Percentiles rank a stretch among this genome's conserved stretches.
phyloP scores from a whole-genome alignment of 53 echinoderm and acorn worm genomes.

The Echinarachnius parma region DNA sequence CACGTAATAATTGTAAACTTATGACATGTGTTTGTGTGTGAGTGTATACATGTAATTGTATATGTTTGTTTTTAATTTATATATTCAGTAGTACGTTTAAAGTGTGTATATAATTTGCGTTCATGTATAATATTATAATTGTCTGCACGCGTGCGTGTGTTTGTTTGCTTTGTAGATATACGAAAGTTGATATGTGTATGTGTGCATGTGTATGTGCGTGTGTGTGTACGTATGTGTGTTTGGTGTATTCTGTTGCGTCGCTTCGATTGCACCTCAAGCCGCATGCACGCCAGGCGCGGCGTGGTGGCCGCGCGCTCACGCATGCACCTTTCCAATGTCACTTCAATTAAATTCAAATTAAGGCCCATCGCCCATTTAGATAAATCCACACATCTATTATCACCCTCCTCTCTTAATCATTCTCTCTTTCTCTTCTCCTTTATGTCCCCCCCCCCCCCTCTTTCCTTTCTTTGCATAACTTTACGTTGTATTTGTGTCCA shows the following conservation, averaged over 20 bases:
- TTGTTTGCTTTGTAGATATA: not conserved
- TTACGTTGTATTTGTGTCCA: not conserved
- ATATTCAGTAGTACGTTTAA: too few relatives aligned
- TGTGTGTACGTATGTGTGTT: too few relatives aligned
- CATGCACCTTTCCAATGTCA: slow-evolving; percentile 5
- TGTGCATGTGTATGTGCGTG: not conserved
- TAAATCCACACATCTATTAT: too few relatives aligned
- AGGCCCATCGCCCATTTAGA: slow-evolving; percentile 11
- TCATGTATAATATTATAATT: too few relatives aligned
- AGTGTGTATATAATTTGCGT: too few relatives aligned
- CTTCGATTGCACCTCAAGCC: not conserved
- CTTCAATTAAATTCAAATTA: slow-evolving; percentile 43
- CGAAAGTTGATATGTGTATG: not conserved
- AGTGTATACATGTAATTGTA: too few relatives aligned
- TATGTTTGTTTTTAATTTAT: too few relatives aligned
- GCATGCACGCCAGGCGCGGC: not conserved
- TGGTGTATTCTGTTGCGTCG: too few relatives aligned
- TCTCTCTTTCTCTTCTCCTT: not conserved
- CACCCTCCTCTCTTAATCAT: not conserved
- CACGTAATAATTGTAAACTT: too few relatives aligned
- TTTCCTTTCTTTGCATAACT: not conserved
- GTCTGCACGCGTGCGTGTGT: too few relatives aligned
- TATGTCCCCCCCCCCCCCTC: not conserved
- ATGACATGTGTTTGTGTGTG: too few relatives aligned
- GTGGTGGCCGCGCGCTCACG: not conserved